Base-by-base conservation (phyloP, 2,113 vertebrate species). In the Pica pica region DNA sequence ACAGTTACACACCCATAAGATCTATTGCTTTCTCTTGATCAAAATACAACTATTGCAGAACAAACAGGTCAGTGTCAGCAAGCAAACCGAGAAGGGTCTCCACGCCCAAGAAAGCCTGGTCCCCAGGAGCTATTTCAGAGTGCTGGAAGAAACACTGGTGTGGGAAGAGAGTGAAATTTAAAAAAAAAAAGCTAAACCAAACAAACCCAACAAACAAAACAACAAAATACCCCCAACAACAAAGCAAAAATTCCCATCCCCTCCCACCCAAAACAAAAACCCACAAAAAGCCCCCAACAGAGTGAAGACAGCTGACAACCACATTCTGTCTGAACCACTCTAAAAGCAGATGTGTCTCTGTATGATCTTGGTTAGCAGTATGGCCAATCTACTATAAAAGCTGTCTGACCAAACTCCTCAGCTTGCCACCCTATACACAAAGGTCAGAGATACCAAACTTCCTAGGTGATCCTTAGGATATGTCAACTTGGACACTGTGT, bases 141-240 rank as follows among this genome's bases (percentile, higher is more conserved):
- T 30, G 37, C 20, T 75, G 21, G 35, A 55, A 67, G 31, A 74
- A 21, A 50, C 10, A 46, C 11, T 37, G 55, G 5, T 30, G 37
- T 27, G 26, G 28, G 30, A 83, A 2, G 7, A 26, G 3, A 68
- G 21, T 3, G 27, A 59, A 15, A 55, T 26, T 24, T 0, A 0
- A 16, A 53, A 68, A 12, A 18, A 49, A 13, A 23, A 60, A 33
- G 7, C 8, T 16, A 35, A 61, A 35, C 10, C 26, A 55, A 68
- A 6, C 27, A 42, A 63, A 42, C 8, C 28, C 28, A 41, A 61
- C 5, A 10, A 53, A 28, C 10, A 33, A 46, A 75, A 44, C 13
- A 37, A 56, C 4, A 64, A 41, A 11, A 30, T 8, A 6, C 1
- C 1, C 16, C 21, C 11, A 35, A 70, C 16, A 35, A 35, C 20